Evolutionary conservation across 2,797 vertebrate genomes (phyloP).

Genomic region (Champsocephalus gunnari): DNA sequence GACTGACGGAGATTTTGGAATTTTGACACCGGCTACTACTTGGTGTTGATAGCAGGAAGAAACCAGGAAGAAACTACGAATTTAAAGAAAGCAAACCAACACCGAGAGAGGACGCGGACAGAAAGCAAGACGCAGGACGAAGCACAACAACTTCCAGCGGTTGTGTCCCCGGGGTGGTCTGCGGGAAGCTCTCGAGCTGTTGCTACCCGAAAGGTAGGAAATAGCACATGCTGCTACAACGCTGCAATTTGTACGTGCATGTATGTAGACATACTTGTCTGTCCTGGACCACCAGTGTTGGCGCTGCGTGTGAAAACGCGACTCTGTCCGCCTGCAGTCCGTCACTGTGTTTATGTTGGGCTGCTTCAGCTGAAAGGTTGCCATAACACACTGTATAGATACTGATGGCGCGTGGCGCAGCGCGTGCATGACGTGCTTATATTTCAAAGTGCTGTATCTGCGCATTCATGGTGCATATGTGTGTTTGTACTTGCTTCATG

Average conservation of each 20-base stretch:
- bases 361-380: not conserved
- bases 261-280: not conserved
- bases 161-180: constrained; percentile 26
- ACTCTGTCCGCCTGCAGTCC: constrained; percentile 20
- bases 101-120: not conserved
- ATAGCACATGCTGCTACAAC: not conserved
- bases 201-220: constrained; percentile 29
- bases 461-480: not conserved
- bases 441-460: not conserved
- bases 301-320: constrained; percentile 8
- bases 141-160: constrained; percentile 49
- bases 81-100: not conserved
- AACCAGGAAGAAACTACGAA: not conserved
- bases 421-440: constrained; percentile 7
- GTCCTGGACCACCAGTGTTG: constrained; percentile 8
- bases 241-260: not conserved
- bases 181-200: constrained; percentile 29
- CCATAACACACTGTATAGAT: constrained; percentile 14
- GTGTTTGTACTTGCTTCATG: not conserved
- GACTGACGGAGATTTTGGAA: not conserved
- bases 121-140: constrained; percentile 1
- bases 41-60: constrained; percentile 20
- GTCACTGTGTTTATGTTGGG: constrained; percentile 31
- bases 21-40: not conserved
- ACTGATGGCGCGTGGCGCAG: constrained; percentile 5